Base-by-base conservation (phyloP, 2,888 invertebrate species). In the Limnephilus marmoratus region DNA sequence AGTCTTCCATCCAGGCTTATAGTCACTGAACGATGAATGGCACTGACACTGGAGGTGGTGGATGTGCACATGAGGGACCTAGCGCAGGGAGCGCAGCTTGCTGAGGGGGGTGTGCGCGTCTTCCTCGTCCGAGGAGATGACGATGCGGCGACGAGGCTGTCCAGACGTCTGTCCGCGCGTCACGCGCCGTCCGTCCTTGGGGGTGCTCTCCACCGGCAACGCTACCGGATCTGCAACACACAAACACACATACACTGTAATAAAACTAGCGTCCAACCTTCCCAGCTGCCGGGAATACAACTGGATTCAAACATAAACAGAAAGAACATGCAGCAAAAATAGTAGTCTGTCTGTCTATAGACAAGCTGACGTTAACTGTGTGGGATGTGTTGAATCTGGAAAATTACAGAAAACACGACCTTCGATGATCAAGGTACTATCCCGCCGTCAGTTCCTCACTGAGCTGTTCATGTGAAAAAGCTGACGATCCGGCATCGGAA, bases 51-150 rank as follows among this genome's bases (percentile, higher is more conserved):
- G 68, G 68, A 3, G 80, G 85, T 80, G 41, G 37, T 29, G 41
- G 41, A 9, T 85, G n/a, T 18, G 45, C 4, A 4, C 3, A 3
- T 24, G 45, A 87, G 29, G 45, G 90, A 37, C 68, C 82, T 86
- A 91, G 91, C 92, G 93, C 86, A 90, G 85, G 41, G 85, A 89
- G 81, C 93, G 91, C 87, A 93, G 93, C 90, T 93, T 93, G 93
- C 93, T 93, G 34, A 93, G 93, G 15, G 93, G 93, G 34, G 93
- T 93, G 92, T 92, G 93, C 34, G 93, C 89, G 95, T 96, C 96
- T 95, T 96, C 96, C 95, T 96, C 96, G 95, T 96, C 96, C 3
- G 96, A 96, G 29, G 96, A 96, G 94, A 96, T 96, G 11, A 96
- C 96, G 95, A 96, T 96, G 94, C 96, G 96, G 93, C 96, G 96